These are phyloP conservation scores for Isotomurus palustris DNA, from an alignment of 2,888 invertebrate genomes.

Conservation along the genomic window DNA sequence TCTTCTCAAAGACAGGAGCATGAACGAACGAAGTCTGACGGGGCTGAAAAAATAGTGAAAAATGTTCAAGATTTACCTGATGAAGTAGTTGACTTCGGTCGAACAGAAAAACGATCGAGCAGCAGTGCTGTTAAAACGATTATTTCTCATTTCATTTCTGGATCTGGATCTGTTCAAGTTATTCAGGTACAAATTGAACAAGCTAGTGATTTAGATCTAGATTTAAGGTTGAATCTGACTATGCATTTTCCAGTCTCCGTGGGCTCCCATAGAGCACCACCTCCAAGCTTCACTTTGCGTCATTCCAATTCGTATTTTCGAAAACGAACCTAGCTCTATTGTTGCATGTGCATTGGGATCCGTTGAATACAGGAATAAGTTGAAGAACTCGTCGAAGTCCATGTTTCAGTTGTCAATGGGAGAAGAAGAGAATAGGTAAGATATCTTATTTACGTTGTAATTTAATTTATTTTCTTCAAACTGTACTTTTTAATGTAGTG, in stretches of 20 bases:
- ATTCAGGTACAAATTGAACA: conserved; percentile 52
- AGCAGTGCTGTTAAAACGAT: conserved; percentile 59
- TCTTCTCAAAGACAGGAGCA: conserved; percentile 18
- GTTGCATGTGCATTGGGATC: conserved; percentile 77
- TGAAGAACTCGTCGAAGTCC: conserved; percentile 52
- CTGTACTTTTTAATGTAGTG: conserved; percentile 2
- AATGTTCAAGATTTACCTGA: conserved; percentile 43
- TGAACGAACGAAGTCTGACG: conserved; percentile 46
- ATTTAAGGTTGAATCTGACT: too few species aligned
- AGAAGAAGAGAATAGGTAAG: conserved; percentile 10
- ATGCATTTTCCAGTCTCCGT: conserved; percentile 56
- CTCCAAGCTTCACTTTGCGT: conserved; percentile 29
- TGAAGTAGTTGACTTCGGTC: conserved; percentile 32
- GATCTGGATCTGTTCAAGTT: conserved; percentile 52
- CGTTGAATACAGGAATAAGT: conserved; percentile 62
- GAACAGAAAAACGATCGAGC: conserved; percentile 39
- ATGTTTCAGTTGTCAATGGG: conserved; percentile 13
- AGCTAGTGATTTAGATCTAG: neutral
- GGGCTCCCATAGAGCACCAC: conserved; percentile 66
- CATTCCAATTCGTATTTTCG: conserved; percentile 62
- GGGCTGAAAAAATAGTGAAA: conserved; percentile 40
- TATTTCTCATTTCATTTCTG: conserved; percentile 63
- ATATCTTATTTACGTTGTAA: neutral
- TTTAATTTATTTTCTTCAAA: neutral
- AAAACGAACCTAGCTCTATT: conserved; percentile 76